phyloP scores from a whole-genome alignment of 64 coral and sea anemone species.

The Dendronephthya gigantea region DNA sequence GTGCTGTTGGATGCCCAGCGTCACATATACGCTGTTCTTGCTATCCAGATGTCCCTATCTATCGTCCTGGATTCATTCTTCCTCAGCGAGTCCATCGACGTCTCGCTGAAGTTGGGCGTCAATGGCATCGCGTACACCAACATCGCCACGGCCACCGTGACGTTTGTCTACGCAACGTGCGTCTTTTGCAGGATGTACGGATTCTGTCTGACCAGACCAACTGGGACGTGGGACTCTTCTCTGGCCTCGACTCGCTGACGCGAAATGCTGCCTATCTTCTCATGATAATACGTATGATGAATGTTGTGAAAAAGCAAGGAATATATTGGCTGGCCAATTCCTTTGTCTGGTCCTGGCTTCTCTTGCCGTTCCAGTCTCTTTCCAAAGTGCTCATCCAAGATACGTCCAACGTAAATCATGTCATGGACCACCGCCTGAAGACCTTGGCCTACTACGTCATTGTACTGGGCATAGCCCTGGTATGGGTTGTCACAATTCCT shows the following conservation, averaged over 20 bases:
- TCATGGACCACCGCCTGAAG: neutral
- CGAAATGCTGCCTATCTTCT: neutral
- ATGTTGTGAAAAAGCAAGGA: slow-evolving; percentile 4
- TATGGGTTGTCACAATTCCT: neutral
- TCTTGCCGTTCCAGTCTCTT: slow-evolving; percentile 2
- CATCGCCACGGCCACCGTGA: neutral
- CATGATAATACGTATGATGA: neutral
- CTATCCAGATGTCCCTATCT: neutral
- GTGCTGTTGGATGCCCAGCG: neutral
- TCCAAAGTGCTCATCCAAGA: neutral
- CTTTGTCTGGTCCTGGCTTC: neutral
- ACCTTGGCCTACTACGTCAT: neutral
- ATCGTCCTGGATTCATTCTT: slow-evolving; percentile 4
- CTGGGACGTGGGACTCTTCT: neutral
- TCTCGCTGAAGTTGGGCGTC: slow-evolving; percentile 8
- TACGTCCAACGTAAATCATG: neutral
- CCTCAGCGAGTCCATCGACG: neutral
- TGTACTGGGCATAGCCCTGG: neutral
- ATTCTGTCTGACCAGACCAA: neutral
- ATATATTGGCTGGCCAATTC: neutral
- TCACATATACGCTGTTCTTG: neutral
- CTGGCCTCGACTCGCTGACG: slow-evolving; percentile 5
- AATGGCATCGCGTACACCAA: slow-evolving; percentile 13
- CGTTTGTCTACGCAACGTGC: neutral
- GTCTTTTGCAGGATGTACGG: neutral